Evolutionary conservation across 2,113 vertebrate species (phyloP).

Genomic region (Oryctolagus cuniculus): DNA sequence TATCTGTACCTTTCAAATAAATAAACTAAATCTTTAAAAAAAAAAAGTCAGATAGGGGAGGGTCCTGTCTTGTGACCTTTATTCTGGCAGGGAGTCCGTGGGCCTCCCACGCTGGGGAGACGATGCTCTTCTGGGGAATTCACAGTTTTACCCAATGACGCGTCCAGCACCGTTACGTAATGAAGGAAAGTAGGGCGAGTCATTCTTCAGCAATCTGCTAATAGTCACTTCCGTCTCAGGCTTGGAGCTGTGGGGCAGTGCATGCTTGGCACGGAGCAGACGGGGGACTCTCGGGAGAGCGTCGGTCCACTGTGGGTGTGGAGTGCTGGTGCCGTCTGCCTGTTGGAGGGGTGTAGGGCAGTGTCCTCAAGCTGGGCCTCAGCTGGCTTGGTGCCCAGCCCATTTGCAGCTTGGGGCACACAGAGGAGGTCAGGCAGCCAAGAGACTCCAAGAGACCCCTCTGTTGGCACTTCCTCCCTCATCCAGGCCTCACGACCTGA

Average conservation of each 20-base stretch:
- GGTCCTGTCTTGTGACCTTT: constrained; percentile 85
- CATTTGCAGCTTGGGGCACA: fast-evolving
- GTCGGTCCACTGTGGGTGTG: not conserved
- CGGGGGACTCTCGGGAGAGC: fast-evolving
- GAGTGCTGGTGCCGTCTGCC: not conserved
- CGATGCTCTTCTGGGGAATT: constrained; percentile 78
- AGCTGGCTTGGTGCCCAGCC: not conserved
- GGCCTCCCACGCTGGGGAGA: constrained; percentile 72
- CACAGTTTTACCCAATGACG: constrained; percentile 72
- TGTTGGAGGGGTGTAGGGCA: not conserved
- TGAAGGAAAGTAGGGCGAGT: constrained; percentile 65
- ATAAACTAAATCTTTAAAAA: not conserved
- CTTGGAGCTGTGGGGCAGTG: not conserved
- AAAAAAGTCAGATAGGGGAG: constrained; percentile 51
- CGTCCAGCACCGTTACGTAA: constrained; percentile 59
- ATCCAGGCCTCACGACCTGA: fast-evolving
- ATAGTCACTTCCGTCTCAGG: not conserved
- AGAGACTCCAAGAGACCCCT: not conserved
- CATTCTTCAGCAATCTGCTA: constrained; percentile 38
- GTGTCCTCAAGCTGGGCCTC: not conserved
- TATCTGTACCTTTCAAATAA: too few relatives aligned
- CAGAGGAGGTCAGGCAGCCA: not conserved
- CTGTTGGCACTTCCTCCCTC: not conserved
- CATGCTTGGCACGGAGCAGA: not conserved
- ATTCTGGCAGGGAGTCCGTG: constrained; percentile 86